A percentile compares a stretch with the other conserved stretches of the same genome.
These are phyloP conservation scores for Auanema freiburgensis DNA, from an alignment of 2,888 invertebrate species.

Conservation along the genomic window DNA sequence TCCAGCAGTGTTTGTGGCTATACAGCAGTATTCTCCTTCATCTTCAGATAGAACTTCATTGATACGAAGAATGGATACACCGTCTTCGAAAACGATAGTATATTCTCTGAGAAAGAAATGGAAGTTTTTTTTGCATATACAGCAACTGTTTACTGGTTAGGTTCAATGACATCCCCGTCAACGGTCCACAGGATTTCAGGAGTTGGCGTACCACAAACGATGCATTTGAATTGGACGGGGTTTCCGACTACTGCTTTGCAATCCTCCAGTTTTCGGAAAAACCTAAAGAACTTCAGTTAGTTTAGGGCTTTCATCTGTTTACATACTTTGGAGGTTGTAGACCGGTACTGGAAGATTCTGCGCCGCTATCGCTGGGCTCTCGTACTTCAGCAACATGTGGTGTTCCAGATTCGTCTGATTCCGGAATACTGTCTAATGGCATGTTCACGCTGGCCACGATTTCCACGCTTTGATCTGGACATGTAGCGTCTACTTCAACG, in stretches of 20 bases:
- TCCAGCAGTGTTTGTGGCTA: constrained; percentile 81
- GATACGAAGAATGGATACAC: constrained; percentile 57
- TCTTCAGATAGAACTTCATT: constrained; percentile 72
- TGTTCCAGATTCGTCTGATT: constrained; percentile 6
- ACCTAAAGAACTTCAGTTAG: constrained; percentile 8
- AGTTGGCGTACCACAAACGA: constrained; percentile 65
- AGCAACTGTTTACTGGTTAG: constrained; percentile 40
- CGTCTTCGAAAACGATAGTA: constrained; percentile 61
- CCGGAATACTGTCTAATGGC: constrained; percentile 28
- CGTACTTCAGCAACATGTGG: constrained; percentile 8
- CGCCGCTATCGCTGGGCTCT: constrained; percentile 34
- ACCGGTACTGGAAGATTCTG: constrained; percentile 36
- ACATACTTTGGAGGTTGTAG: constrained; percentile 38
- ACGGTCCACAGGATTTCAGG: constrained; percentile 64
- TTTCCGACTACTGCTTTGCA: constrained; percentile 37
- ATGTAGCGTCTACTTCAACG: constrained; percentile 49
- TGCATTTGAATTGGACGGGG: constrained; percentile 56
- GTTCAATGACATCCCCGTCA: constrained; percentile 57
- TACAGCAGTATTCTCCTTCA: constrained; percentile 82
- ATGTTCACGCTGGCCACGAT: constrained; percentile 47
- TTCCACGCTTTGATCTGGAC: constrained; percentile 51
- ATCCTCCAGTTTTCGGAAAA: constrained; percentile 38
- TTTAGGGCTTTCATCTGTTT: no score
- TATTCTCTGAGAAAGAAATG: constrained; percentile 50
- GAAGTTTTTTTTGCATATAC: background rate